Base-by-base conservation (phyloP, 2,888 invertebrate species). In the Amphiduros pacificus region DNA sequence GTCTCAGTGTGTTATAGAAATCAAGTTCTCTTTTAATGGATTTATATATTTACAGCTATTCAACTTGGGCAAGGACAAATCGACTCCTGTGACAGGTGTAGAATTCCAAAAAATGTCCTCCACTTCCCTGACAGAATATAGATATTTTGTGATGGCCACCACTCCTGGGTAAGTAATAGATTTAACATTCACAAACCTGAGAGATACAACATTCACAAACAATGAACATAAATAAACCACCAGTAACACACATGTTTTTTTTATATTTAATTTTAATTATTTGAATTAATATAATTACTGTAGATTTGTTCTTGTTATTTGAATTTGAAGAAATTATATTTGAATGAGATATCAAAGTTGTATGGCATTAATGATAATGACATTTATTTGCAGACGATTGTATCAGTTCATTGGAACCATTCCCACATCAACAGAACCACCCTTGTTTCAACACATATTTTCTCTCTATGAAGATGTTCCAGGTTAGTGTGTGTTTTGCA, bases 381-480 rank as follows among this genome's bases (percentile, higher is more conserved):
- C 28, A 31, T 14, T 55, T 40, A 27, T 2, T 67, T 72, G 6
- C 1, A 90, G 89, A 53, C 87, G 92, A 60, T 84, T 97, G 51
- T 95, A 94, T 83, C 92, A 93, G 81, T 96, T 94, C 77, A 88
- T 91, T 65, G 94, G 94, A 1, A 78, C 79, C 49, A 87, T 89
- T 56, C 86, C 89, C 0, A 88, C 88, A 64, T 82, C 86, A 0
- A 91, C 93, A 17, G 93, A 93, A 58, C 90, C 91, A 66, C 91
- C 91, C 0, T 86, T 92, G 64, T 86, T 93, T 9, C 89, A 90
- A 71, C 89, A 90, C 49, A 87, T 94, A 52, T 94, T 94, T 79
- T 90, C 88, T 73, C 74, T 75, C 52, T 82, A 81, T 70, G 78
- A 79, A 65, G 75, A 74, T 85, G 87, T 72, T 48, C 88, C 90